Base-by-base conservation (phyloP, 2,113 vertebrate genomes). In the Amblyopsis rosae region DNA sequence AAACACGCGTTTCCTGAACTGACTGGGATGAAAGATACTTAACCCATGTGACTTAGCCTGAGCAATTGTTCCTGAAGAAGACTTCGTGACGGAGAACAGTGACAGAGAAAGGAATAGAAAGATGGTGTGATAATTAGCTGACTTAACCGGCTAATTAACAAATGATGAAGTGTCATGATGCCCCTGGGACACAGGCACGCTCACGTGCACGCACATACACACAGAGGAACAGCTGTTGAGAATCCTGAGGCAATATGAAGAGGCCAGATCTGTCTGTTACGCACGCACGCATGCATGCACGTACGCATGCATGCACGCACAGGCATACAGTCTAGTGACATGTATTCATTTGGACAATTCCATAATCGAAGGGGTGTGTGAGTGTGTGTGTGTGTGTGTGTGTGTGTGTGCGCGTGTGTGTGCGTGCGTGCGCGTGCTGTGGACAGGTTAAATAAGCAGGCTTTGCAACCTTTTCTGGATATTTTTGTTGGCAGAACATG, bases 111-210 rank as follows among this genome's bases (percentile, higher is more conserved):
- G 60, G 75, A 83, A 57, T 51, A 67, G 51, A 75, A 78, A 79
- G 71, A 79, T 76, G 81, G 72, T n/a, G 49, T 65, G 81, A 80
- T 87, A 86, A 89, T 89, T 82, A 88, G 68, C 71, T 78, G 79
- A 79, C 72, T 86, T 85, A 88, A 85, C 77, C 72, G 77, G 77
- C 82, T 87, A 87, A 86, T 88, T 85, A 85, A 76, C 76, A 78
- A 73, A 86, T 87, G 81, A 86, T 89, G 77, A 85, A 85, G 86
- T 84, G 79, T 79, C 82, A 78, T 48, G 26, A 83, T 81, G 73
- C 80, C 81, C 79, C 56, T 65, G 82, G 77, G 79, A 49, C 45
- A 19, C 45, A 48, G 9, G 12, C 45, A 46, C 15, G 46, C 59
- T 17, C 13, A 19, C 45, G 1, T 16, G 12, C 59, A 45, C 9